These are phyloP conservation scores for Meloidogyne chitwoodi DNA, from an alignment of 1,140 invertebrate species.

Conservation along the genomic window DNA sequence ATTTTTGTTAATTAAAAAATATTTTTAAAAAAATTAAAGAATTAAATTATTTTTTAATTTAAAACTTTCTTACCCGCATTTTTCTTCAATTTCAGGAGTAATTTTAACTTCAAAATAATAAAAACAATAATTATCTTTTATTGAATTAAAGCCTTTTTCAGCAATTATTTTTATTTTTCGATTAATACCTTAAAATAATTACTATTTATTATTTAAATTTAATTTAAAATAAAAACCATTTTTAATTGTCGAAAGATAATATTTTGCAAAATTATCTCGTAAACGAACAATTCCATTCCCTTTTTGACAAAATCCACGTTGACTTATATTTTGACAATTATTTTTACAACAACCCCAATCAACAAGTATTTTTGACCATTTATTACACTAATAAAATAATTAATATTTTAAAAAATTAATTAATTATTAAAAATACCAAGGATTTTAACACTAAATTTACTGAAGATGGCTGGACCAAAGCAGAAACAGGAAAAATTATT, in stretches of 20 bases:
- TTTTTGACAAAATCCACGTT: background rate
- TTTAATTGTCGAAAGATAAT: background rate
- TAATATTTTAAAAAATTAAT: background rate
- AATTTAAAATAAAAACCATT: background rate
- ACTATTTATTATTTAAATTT: background rate
- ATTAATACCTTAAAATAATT: background rate
- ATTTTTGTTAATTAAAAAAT: too few species aligned
- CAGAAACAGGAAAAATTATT: too few species aligned
- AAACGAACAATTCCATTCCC: background rate
- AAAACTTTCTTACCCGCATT: background rate
- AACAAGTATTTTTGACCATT: background rate
- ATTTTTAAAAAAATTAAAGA: too few species aligned
- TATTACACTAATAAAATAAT: background rate
- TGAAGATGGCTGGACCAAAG: too few species aligned
- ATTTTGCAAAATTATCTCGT: background rate
- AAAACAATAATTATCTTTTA: background rate
- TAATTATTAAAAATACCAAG: too few species aligned
- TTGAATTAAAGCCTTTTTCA: background rate
- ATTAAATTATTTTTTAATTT: too few species aligned
- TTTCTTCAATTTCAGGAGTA: background rate
- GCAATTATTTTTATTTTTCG: background rate
- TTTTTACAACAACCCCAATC: background rate
- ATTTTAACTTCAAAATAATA: background rate
- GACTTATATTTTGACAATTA: background rate
- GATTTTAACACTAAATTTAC: too few species aligned